These are phyloP conservation scores for Leptocoma aspasia DNA, from an alignment of 2,113 vertebrate species.

Conservation along the genomic window DNA sequence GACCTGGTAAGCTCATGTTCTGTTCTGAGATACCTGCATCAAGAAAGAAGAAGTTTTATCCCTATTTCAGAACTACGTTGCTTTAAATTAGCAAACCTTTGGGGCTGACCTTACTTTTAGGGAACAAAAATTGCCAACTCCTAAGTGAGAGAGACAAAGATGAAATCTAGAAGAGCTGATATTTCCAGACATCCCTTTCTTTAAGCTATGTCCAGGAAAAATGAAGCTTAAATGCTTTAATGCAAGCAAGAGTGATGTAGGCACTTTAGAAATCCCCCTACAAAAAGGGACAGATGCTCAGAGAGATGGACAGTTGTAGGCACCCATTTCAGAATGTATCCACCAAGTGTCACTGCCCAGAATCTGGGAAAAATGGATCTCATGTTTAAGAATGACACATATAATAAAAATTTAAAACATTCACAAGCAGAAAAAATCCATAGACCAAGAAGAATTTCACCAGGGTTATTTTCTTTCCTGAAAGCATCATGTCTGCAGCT, in stretches of 20 bases:
- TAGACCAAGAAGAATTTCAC: slow-evolving; percentile 38
- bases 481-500: slow-evolving; percentile 25
- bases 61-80: not conserved
- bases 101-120: not conserved
- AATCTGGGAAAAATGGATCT: not conserved
- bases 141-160: not conserved
- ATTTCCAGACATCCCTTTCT: not conserved
- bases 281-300: not conserved
- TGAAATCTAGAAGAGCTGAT: not conserved
- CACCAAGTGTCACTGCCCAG: not conserved
- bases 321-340: slow-evolving; percentile 15
- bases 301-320: not conserved
- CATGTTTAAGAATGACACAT: not conserved
- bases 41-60: not conserved
- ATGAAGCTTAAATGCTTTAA: not conserved
- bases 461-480: slow-evolving; percentile 35
- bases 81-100: not conserved
- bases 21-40: not conserved
- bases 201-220: slow-evolving; percentile 2
- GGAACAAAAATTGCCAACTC: not conserved
- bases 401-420: slow-evolving; percentile 48
- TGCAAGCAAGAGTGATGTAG: not conserved
- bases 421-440: not conserved
- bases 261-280: not conserved
- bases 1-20: not conserved